Evolutionary conservation across 2,888 invertebrate genomes (phyloP).

Genomic region (Hofmannophila pseudospretella): DNA sequence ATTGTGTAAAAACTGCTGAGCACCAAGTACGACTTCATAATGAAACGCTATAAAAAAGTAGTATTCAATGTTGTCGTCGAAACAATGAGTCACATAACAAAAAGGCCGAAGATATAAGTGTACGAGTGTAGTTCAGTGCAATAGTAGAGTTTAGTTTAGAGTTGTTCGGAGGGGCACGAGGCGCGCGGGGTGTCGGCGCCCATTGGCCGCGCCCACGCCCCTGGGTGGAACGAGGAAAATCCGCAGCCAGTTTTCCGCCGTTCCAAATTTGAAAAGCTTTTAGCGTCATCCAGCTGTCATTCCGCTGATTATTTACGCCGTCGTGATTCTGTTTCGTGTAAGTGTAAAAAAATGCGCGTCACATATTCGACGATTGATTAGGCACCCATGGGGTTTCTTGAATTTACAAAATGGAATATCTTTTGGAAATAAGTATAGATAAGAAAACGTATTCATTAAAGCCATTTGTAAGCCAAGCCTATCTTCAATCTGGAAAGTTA

Average conservation of each 20-base stretch:
- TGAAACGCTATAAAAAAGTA: not conserved
- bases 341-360: conserved; percentile 38
- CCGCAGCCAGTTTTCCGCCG: conserved; percentile 52
- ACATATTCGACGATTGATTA: conserved; percentile 48
- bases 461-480: too few relatives aligned
- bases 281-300: conserved; percentile 62
- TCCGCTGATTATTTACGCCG: conserved; percentile 42
- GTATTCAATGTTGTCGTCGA: conserved; percentile 1
- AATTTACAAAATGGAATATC: conserved; percentile 18
- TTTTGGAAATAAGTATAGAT: too few relatives aligned
- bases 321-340: conserved; percentile 33
- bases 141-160: conserved; percentile 34
- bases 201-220: conserved; percentile 66
- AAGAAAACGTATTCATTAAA: too few relatives aligned
- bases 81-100: conserved; percentile 11
- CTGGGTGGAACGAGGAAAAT: conserved; percentile 65
- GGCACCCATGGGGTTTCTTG: conserved; percentile 37
- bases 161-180: conserved; percentile 26
- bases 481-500: too few relatives aligned
- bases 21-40: not conserved
- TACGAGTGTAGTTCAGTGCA: conserved; percentile 31
- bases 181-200: conserved; percentile 38
- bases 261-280: conserved; percentile 67
- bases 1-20: too few relatives aligned
- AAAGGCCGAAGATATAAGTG: conserved; percentile 17